These are phyloP conservation scores for Pelecanoides urinatrix DNA, from an alignment of 2,113 vertebrate species.

Conservation along the genomic window DNA sequence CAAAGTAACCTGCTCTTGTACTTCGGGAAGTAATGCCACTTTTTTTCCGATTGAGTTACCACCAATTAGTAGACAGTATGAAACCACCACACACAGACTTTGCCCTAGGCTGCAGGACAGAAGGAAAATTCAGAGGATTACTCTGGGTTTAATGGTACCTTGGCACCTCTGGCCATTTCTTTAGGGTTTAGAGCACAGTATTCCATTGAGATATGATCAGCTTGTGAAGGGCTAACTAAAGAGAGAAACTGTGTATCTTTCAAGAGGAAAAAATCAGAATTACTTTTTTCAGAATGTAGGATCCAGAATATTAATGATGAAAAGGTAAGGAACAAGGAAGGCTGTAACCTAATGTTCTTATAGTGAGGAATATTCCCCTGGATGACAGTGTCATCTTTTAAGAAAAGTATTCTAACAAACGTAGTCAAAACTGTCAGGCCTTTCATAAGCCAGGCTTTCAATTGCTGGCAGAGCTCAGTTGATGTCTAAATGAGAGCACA, in stretches of 20 bases:
- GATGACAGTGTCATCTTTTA: not conserved
- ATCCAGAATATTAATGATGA: not conserved
- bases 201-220: not conserved
- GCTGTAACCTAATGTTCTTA: not conserved
- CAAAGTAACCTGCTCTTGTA: not conserved
- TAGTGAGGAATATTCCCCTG: not conserved
- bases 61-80: not conserved
- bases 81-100: not conserved
- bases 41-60: not conserved
- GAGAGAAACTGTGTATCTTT: not conserved
- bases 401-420: not conserved
- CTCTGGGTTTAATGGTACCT: not conserved
- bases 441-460: not conserved
- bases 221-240: not conserved
- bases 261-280: not conserved
- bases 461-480: not conserved
- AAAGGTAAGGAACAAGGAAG: not conserved
- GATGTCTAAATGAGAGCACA: not conserved
- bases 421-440: not conserved
- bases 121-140: not conserved
- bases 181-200: not conserved
- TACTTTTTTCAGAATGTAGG: not conserved
- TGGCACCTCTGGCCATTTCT: not conserved
- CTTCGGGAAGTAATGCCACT: not conserved
- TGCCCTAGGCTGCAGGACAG: not conserved